A percentile compares a stretch with the other conserved stretches of the same genome.
Evolutionary conservation across 2,113 vertebrate genomes (phyloP).

Genomic region (Mohoua ochrocephala): DNA sequence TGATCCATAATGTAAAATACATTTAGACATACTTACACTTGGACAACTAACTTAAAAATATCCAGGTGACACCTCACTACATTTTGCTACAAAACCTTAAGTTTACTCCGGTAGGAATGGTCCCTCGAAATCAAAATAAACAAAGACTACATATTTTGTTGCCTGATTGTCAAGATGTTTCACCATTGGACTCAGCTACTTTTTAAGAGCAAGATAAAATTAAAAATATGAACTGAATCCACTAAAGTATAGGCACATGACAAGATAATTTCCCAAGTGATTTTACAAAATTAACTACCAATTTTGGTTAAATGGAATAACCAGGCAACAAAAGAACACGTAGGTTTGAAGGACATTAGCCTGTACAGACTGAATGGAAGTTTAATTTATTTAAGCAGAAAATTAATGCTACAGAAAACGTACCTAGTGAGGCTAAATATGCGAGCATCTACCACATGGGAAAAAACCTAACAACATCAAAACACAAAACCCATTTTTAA

Average conservation of each 20-base stretch:
- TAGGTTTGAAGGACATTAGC: background rate
- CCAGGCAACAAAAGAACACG: background rate
- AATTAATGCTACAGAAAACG: background rate
- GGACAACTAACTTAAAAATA: background rate
- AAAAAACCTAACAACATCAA: background rate
- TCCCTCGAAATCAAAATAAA: background rate
- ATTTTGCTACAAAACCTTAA: background rate
- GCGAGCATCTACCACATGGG: background rate
- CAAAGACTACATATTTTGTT: background rate
- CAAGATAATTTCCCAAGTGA: background rate
- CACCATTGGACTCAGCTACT: background rate
- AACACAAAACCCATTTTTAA: background rate
- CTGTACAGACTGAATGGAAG: background rate
- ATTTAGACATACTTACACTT: background rate
- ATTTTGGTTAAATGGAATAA: background rate
- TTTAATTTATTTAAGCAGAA: background rate
- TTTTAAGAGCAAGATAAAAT: background rate
- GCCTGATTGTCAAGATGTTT: background rate
- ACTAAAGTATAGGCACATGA: background rate
- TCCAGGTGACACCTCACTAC: background rate
- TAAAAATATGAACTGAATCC: background rate
- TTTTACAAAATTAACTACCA: background rate
- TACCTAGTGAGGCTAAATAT: background rate
- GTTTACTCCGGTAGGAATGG: background rate
- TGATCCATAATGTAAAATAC: background rate